phyloP scores from a whole-genome alignment of 2,797 vertebrate genomes.

The Syndactyla subalaris region DNA sequence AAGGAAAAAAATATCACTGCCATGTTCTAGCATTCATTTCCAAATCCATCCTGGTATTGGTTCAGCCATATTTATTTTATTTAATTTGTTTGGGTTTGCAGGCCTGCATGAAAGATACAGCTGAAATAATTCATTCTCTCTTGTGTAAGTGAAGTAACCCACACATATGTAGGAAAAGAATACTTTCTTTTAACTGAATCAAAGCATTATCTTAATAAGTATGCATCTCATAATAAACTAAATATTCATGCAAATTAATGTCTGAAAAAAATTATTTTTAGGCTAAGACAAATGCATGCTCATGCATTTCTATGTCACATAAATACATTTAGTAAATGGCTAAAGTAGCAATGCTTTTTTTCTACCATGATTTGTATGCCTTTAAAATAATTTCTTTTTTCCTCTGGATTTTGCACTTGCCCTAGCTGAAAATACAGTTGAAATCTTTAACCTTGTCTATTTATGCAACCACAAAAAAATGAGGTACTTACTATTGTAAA shows the following conservation, averaged over 20 bases:
- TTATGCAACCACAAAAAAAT: not conserved
- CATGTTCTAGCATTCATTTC: not conserved
- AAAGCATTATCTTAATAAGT: not conserved
- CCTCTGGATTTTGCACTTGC: not conserved
- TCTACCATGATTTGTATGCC: not conserved
- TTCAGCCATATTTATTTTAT: not conserved
- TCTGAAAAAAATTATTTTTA: not conserved
- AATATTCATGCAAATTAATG: not conserved
- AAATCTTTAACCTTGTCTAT: not conserved
- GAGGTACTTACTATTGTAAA: not conserved
- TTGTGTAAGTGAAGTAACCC: not conserved
- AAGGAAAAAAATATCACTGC: not conserved
- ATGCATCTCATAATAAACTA: not conserved
- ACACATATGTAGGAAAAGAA: not conserved
- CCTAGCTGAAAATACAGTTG: not conserved
- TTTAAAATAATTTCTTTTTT: not conserved
- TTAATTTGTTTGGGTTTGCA: not conserved
- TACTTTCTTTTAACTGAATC: not conserved
- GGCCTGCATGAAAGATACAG: not conserved
- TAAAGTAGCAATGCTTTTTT: not conserved
- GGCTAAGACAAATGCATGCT: not conserved
- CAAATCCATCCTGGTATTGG: not conserved
- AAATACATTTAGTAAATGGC: not conserved
- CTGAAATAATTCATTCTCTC: not conserved
- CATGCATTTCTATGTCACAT: not conserved